Conservation (phyloP, 2,888 invertebrate genomes). For the Limnephilus lunatus region DNA sequence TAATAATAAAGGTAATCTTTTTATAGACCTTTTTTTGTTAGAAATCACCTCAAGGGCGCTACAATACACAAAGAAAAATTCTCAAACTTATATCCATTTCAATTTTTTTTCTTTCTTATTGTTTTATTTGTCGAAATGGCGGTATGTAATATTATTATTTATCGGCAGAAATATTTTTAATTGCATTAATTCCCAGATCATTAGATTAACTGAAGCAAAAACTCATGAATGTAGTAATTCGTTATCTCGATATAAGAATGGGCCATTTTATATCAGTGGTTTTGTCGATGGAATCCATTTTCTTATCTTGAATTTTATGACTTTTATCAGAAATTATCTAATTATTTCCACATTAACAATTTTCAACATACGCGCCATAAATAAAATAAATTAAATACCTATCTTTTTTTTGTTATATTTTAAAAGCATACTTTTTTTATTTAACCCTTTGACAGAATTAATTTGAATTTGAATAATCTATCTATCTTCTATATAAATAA, state of each 20-base stretch:
- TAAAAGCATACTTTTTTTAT: no score
- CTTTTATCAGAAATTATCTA: constrained; percentile 3
- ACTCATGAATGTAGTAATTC: neutral
- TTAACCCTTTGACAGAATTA: neutral
- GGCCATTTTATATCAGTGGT: constrained; percentile 7
- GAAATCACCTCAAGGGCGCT: no score
- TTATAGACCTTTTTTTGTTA: no score
- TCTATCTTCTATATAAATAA: no score
- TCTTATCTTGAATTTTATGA: constrained; percentile 28
- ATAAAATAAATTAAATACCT: neutral
- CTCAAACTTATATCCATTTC: no score
- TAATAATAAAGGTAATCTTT: no score
- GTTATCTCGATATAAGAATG: constrained; percentile 5
- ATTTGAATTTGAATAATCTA: neutral
- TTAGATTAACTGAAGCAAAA: neutral
- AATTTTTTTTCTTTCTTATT: neutral
- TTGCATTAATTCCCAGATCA: neutral
- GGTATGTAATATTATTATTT: neutral
- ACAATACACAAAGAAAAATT: no score
- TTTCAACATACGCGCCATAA: neutral
- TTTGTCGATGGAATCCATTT: neutral
- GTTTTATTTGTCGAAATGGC: neutral
- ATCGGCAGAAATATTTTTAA: neutral
- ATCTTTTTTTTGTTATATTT: neutral
- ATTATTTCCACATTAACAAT: neutral